Evolutionary conservation across 2,113 vertebrate genomes (phyloP).

Genomic region (Phrynosoma platyrhinos): DNA sequence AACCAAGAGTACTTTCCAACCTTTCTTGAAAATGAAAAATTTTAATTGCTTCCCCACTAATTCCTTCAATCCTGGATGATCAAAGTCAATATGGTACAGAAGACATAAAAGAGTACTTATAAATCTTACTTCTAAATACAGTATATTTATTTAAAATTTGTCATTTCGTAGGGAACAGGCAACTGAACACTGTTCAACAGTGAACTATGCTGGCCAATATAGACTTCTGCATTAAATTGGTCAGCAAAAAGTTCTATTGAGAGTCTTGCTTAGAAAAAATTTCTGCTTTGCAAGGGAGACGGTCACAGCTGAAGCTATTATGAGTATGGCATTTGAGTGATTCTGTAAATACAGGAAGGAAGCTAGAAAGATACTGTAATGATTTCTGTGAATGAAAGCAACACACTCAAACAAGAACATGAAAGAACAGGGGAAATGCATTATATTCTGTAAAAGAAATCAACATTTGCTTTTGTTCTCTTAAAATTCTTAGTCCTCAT

Average conservation of each 20-base stretch:
- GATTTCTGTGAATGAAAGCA: constrained; percentile 40
- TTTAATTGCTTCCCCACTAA: no score
- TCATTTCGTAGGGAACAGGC: no score
- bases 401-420: constrained; percentile 6
- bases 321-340: constrained; percentile 25
- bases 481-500: constrained; percentile 41
- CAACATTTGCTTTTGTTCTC: background rate
- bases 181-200: background rate
- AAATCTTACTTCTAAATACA: no score
- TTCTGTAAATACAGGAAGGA: constrained; percentile 42
- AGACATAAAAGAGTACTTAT: no score
- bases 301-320: constrained; percentile 1
- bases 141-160: no score
- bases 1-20: background rate
- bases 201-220: background rate
- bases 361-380: constrained; percentile 46
- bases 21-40: background rate
- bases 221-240: constrained; percentile 1
- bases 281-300: background rate
- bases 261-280: background rate
- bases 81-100: no score
- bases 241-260: background rate
- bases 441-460: constrained; percentile 31
- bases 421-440: constrained; percentile 28
- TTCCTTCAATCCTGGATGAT: no score